These are phyloP conservation scores for Acrocera orbiculus DNA, from an alignment of 2,888 invertebrate genomes.

Conservation along the genomic window DNA sequence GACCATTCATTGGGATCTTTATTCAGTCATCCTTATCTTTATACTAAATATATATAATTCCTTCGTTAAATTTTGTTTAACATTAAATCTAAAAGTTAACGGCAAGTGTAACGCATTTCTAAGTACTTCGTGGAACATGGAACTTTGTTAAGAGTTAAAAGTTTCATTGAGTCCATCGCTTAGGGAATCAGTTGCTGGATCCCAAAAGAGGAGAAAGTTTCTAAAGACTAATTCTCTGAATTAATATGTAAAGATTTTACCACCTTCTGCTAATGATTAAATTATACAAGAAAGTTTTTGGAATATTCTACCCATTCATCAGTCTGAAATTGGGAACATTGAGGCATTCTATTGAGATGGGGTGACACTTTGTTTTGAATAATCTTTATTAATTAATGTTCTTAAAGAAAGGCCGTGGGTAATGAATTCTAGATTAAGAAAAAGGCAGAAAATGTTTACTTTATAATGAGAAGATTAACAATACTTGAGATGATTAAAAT, in stretches of 20 bases:
- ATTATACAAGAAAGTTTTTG: conserved; percentile 8
- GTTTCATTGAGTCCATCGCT: conserved; percentile 8
- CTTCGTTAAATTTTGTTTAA: too few relatives aligned
- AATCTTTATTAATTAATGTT: conserved; percentile 11
- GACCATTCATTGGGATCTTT: background rate
- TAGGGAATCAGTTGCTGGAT: conserved; percentile 3
- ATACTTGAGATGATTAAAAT: too few relatives aligned
- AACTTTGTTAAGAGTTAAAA: conserved; percentile 3
- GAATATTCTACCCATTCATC: too few relatives aligned
- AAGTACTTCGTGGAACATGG: background rate
- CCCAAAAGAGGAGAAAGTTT: conserved; percentile 9
- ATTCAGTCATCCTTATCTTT: too few relatives aligned
- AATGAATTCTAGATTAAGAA: conserved; percentile 10
- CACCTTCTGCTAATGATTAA: conserved; percentile 12
- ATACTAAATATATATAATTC: too few relatives aligned
- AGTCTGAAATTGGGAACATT: background rate
- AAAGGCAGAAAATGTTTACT: too few relatives aligned
- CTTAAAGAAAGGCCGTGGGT: conserved; percentile 7
- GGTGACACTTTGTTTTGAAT: conserved; percentile 4
- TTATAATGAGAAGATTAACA: too few relatives aligned
- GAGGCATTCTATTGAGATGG: background rate
- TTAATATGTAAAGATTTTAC: conserved; percentile 11
- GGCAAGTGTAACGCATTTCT: background rate
- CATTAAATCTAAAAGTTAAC: conserved; percentile 1
- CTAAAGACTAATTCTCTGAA: conserved; percentile 11